Evolutionary conservation across 2,888 invertebrate genomes (phyloP), one percentile per base, ranked within the genome.

Genomic region (Thymelicus acteon): DNA sequence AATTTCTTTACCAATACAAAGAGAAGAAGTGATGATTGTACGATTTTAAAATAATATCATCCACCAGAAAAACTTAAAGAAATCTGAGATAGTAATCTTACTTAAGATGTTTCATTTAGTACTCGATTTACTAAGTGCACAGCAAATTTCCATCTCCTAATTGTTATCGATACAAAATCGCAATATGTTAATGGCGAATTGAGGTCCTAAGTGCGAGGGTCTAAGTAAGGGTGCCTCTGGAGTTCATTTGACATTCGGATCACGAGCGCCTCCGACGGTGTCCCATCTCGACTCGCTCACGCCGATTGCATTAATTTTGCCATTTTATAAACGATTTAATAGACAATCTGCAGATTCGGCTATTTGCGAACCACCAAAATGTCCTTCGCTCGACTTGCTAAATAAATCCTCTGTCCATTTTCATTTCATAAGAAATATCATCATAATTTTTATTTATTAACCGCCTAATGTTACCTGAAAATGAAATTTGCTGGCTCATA

Each of bases 271-370:
- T 83, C 86, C 85, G 91, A 92, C 91, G 91, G 89, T 89, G 93
- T 89, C 90, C 91, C 92, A 90, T 92, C 89, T 88, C 90, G 83
- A 87, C 87, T 87, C 87, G 82, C 91, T 90, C 83, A 82, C 87
- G 85, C 87, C 90, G 90, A 92, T 92, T 91, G 91, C 92, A 92
- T 93, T 93, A 92, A 92, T 92, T 92, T 90, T 85, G 85, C 90
- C 90, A 89, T 92, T 92, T 92, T 91, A 90, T 90, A 90, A 92
- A 88, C 91, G 90, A 90, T 92, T 92, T 92, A 91, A 92, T 90
- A 88, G 88, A 89, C 89, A 89, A 88, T 90, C 85, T 87, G 79
- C 82, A 86, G 85, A 89, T 90, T 89, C 78, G 76, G 82, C 83
- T 85, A 85, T 87, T 87, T 84, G 80, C 76, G 76, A 83, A 85